Conservation (phyloP, 2,113 vertebrate genomes). For the Dunckerocampus dactyliophorus region DNA sequence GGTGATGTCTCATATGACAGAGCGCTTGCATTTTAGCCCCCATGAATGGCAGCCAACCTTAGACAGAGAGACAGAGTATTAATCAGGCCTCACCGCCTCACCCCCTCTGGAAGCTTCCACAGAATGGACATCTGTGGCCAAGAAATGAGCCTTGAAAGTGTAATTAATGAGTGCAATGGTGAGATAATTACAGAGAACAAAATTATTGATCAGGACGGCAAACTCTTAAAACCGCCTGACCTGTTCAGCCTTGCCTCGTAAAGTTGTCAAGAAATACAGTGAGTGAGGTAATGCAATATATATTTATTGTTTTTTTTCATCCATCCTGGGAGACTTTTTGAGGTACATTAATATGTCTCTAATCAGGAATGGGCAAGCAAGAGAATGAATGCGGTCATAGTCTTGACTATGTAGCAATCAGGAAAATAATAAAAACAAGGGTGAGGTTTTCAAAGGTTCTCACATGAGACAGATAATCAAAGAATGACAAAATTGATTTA, state of each 20-base stretch:
- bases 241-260: conserved; percentile 49
- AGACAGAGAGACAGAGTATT: conserved; percentile 54
- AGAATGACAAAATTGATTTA: background rate
- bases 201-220: conserved; percentile 66
- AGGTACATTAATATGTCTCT: conserved; percentile 18
- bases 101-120: conserved; percentile 33
- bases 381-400: background rate
- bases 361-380: background rate
- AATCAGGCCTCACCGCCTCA: conserved; percentile 47
- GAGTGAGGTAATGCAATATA: conserved; percentile 51
- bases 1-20: conserved; percentile 53
- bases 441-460: too few species aligned
- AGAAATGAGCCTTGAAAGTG: conserved; percentile 71
- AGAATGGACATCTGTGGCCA: conserved; percentile 43
- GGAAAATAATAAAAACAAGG: background rate
- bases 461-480: background rate
- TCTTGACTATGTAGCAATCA: background rate
- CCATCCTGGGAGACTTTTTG: conserved; percentile 23
- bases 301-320: conserved; percentile 17
- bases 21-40: conserved; percentile 43
- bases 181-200: conserved; percentile 67
- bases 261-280: conserved; percentile 40
- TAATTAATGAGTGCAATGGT: conserved; percentile 63
- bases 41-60: conserved; percentile 51
- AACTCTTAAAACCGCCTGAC: conserved; percentile 54